Evolutionary conservation across 2,797 vertebrate species (phyloP), one percentile per base, ranked within the genome.

Genomic region (Gallinago stenura): DNA sequence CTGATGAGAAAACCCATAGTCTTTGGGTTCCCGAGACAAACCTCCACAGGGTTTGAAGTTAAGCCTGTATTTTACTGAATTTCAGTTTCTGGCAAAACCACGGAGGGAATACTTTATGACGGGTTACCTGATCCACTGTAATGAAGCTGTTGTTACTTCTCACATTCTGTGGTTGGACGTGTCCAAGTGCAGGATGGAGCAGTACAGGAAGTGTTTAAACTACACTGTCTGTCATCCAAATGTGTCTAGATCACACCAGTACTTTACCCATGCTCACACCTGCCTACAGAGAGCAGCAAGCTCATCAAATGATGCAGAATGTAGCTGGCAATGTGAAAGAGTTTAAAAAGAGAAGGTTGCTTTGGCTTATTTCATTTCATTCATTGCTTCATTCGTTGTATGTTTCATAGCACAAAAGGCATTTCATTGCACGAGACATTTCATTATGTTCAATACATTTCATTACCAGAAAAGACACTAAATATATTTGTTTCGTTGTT

Each of bases 361-460:
- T 76, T 76, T 87, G 60, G 45, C 66, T 83, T 57, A 8, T 68
- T 86, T 64, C 1, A 6, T 30, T 80, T 82, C 33, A 10, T 37
- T 80, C 64, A 16, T 28, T 46, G 16, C 51, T 80, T 57, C 60
- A 50, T 73, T 66, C 20, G 4, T 26, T 46, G 41, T 51, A 37
- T 3, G 16, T 77, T 88, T 80, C 41, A 12, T 41, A 92, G 91
- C 70, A 84, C 48, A 56, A 43, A 65, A 77, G 50, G 21, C 68
- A 30, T 73, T 90, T 85, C 70, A 48, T 46, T 90, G 72, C 76
- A 81, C 51, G 30, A 43, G 35, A 60, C 35, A 65, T 87, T 94
- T 91, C 48, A 18, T 70, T 60, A 33, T 13, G 28, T 84, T 96
- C n/a, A 56, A 22, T 58, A 65, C 93, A 91, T 97, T 97, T 97